phyloP scores from a whole-genome alignment of 2,888 invertebrate species.

The Nysson spinosus region DNA sequence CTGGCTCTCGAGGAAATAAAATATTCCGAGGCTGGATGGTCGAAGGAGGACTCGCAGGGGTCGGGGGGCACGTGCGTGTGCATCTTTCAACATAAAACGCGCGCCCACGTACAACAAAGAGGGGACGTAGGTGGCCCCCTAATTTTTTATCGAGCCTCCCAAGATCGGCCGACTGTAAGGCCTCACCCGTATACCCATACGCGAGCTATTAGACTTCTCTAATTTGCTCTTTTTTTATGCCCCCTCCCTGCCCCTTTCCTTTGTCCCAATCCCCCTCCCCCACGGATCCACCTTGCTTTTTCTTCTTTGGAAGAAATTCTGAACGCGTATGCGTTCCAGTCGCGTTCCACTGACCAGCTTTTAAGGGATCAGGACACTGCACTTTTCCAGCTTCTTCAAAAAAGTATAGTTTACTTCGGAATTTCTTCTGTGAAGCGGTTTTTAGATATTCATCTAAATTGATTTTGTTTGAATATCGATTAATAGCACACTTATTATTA shows the following conservation, averaged over 20 bases:
- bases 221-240: constrained; percentile 14
- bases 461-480: not conserved
- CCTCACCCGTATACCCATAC: constrained; percentile 20
- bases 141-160: constrained; percentile 50
- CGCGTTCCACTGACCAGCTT: constrained; percentile 21
- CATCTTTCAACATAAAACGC: constrained; percentile 25
- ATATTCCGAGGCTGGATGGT: constrained; percentile 44
- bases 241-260: not conserved
- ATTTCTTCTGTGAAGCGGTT: constrained; percentile 1
- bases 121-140: constrained; percentile 51
- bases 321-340: constrained; percentile 14
- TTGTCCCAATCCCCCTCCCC: not conserved
- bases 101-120: constrained; percentile 37
- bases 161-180: constrained; percentile 9
- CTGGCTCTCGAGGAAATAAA: constrained; percentile 40
- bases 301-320: constrained; percentile 9
- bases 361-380: constrained; percentile 4
- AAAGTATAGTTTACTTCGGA: constrained; percentile 23
- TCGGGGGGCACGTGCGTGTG: constrained; percentile 10
- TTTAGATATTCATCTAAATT: not conserved
- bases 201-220: constrained; percentile 27
- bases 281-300: too few species aligned
- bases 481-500: too few species aligned
- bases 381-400: constrained; percentile 7
- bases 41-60: not conserved